Conservation (phyloP, 2,113 vertebrate genomes). For the human region DNA sequence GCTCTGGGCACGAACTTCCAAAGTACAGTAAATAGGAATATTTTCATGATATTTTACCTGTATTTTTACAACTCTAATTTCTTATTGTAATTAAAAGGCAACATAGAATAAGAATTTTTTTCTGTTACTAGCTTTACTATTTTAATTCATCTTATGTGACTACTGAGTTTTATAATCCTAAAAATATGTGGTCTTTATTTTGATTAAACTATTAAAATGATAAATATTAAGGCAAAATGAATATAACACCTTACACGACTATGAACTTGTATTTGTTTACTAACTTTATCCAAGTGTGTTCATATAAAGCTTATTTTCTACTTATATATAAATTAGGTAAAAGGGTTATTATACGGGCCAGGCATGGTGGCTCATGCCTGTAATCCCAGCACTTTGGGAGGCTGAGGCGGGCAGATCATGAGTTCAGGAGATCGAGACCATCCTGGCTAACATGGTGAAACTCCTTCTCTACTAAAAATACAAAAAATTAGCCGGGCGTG, state of each 20-base stretch:
- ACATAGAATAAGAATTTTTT: constrained; percentile 72
- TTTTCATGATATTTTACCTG: constrained; percentile 67
- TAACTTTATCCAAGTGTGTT: not conserved
- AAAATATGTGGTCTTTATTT: constrained; percentile 71
- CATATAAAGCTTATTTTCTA: not conserved
- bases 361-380: too few relatives aligned
- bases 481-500: too few relatives aligned
- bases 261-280: not conserved
- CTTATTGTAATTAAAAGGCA: constrained; percentile 78
- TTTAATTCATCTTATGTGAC: constrained; percentile 79
- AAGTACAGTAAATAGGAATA: constrained; percentile 45
- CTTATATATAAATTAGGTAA: not conserved
- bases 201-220: not conserved
- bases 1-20: constrained; percentile 85
- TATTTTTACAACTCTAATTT: constrained; percentile 83
- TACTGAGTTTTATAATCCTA: constrained; percentile 76
- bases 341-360: too few relatives aligned
- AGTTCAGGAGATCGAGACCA: too few relatives aligned
- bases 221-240: not conserved
- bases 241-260: not conserved
- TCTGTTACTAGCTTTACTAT: constrained; percentile 75
- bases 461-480: too few relatives aligned
- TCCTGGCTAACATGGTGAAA: too few relatives aligned
- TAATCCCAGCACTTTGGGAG: too few relatives aligned
- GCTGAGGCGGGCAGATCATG: too few relatives aligned